Base-by-base conservation (phyloP, 2,113 vertebrate species). In the Cyphomyrus plagiostoma region DNA sequence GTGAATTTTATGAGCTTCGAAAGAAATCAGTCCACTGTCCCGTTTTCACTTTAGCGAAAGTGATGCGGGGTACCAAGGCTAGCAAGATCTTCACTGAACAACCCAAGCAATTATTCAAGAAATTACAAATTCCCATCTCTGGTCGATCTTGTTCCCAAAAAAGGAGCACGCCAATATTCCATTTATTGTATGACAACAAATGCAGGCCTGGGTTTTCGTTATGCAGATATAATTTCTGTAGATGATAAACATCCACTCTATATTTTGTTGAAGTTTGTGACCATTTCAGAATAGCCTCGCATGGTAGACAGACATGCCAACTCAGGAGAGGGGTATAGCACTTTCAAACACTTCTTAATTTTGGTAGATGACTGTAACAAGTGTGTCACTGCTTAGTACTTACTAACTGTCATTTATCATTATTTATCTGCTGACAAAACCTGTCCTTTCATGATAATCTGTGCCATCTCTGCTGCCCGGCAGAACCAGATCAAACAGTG, bases 181-280 rank as follows among this genome's bases (percentile, higher is more conserved):
- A 87, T 89, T 91, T 89, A 89, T 90, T 95, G 93, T 92, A 95
- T 94, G 95, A 95, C 95, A 90, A 80, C 91, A 95, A 95, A 95
- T 94, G 88, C 89, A 93, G 92, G 91, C 92, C 92, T 93, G 94
- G 94, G 95, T 95, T 93, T 95, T 93, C 93, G 95, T 95, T 94
- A 94, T 95, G 94, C 94, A 95, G 95, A 96, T 94, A 94, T 95
- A 96, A 96, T 96, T 94, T 95, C 93, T 90, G 89, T 93, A 92
- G 93, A 93, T 95, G 96, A 96, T 96, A 95, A 96, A 95, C 95
- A 95, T 95, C 95, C 95, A 96, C 95, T 96, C 95, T 95, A 96
- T 96, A 94, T 95, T 94, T 90, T 91, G 94, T 94, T 93, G 94
- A 95, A 94, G 94, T 94, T 94, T 94, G 94, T 95, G 94, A 93